These are phyloP conservation scores for Trachemys scripta DNA, from an alignment of 2,113 vertebrate species.

Conservation along the genomic window DNA sequence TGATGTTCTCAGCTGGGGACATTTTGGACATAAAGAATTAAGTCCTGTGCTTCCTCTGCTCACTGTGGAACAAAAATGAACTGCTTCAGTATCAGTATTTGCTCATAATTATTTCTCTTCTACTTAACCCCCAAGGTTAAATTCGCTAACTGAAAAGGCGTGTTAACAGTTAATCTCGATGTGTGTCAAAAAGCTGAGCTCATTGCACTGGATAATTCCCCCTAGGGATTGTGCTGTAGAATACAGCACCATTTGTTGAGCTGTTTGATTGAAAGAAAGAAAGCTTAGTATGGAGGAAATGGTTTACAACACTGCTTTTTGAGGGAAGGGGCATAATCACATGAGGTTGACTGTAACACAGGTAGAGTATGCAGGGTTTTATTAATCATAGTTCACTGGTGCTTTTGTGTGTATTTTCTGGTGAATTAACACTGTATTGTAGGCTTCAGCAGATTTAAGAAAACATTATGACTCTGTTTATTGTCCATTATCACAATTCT, in stretches of 20 bases:
- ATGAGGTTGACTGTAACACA: background rate
- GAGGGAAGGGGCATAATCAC: constrained; percentile 15
- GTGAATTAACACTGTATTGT: background rate
- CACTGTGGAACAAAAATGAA: background rate
- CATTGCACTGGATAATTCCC: constrained; percentile 21
- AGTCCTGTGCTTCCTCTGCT: background rate
- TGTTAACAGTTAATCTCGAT: constrained; percentile 17
- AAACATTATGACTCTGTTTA: background rate
- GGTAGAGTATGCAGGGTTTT: background rate
- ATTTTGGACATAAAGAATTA: constrained; percentile 33
- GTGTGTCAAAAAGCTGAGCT: constrained; percentile 36
- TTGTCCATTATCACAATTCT: background rate
- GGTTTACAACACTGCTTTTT: background rate
- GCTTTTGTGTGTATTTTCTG: background rate
- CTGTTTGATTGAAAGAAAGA: constrained; percentile 25
- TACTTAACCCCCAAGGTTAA: constrained; percentile 50
- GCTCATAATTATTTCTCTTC: constrained; percentile 40
- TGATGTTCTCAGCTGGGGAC: background rate
- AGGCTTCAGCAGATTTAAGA: background rate
- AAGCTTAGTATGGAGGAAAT: background rate
- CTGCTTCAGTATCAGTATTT: background rate
- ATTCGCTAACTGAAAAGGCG: constrained; percentile 40
- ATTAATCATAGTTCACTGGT: background rate
- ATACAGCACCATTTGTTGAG: constrained; percentile 42
- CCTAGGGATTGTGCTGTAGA: background rate